phyloP scores from a whole-genome alignment of 2,113 vertebrate genomes.

The Chrysochloris asiatica region DNA sequence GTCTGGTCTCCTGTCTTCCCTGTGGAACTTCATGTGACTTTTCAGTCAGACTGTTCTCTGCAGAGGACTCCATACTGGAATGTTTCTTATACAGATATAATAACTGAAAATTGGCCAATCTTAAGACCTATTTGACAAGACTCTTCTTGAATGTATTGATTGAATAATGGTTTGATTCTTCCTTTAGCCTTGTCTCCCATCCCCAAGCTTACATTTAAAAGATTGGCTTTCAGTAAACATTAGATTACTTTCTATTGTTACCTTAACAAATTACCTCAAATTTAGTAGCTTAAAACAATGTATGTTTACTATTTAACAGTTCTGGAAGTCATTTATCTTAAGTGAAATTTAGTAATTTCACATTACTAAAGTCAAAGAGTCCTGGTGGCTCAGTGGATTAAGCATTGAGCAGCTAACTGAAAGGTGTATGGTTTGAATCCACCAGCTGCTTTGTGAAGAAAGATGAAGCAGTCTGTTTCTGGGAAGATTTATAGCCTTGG shows the following conservation, averaged over 20 bases:
- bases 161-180: neutral
- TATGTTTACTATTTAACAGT: neutral
- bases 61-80: neutral
- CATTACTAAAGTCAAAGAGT: neutral
- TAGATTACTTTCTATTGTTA: neutral
- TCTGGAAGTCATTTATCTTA: neutral
- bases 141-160: neutral
- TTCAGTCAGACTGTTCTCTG: neutral
- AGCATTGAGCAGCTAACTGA: too few relatives aligned
- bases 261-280: neutral
- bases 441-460: too few relatives aligned
- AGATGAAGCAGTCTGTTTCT: too few relatives aligned
- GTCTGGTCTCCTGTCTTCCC: neutral
- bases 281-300: neutral
- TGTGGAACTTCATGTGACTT: neutral
- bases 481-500: too few relatives aligned
- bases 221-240: neutral
- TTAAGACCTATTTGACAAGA: neutral
- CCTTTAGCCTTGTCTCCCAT: neutral
- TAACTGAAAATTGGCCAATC: neutral
- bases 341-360: too few relatives aligned
- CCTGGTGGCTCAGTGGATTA: too few relatives aligned
- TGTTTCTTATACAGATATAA: neutral
- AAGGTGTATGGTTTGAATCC: too few relatives aligned
- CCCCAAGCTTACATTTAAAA: neutral